phyloP scores from a whole-genome alignment of 2,113 vertebrate genomes.

The Dromas ardeola region DNA sequence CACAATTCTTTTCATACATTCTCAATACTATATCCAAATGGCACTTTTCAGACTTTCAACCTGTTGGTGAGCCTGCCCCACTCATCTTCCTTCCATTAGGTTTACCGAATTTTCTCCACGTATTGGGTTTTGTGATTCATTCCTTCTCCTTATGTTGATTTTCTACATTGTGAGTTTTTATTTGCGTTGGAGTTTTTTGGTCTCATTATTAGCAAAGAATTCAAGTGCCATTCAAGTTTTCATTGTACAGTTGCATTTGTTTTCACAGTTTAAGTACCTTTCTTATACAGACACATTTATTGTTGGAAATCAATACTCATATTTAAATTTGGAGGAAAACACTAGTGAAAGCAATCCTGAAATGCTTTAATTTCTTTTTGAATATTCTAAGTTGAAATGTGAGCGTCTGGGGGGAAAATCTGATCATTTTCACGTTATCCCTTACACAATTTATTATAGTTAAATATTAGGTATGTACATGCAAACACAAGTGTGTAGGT shows the following conservation, averaged over 20 bases:
- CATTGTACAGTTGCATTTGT: background rate
- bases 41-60: background rate
- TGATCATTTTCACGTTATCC: background rate
- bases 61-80: background rate
- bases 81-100: background rate
- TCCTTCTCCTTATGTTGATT: background rate
- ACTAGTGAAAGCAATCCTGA: background rate
- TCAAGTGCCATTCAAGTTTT: background rate
- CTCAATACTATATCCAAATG: background rate
- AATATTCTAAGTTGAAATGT: background rate
- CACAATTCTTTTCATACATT: background rate
- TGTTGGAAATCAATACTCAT: background rate
- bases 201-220: background rate
- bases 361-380: background rate
- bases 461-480: background rate
- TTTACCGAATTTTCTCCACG: fast-evolving
- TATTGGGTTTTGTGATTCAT: background rate
- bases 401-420: background rate
- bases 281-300: background rate
- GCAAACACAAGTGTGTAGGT: background rate
- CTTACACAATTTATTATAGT: background rate
- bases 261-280: background rate
- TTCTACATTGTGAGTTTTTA: background rate
- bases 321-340: background rate
- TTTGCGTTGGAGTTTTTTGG: background rate